Evolutionary conservation across 2,888 invertebrate genomes (phyloP).

Genomic region (Corythucha ciliata): DNA sequence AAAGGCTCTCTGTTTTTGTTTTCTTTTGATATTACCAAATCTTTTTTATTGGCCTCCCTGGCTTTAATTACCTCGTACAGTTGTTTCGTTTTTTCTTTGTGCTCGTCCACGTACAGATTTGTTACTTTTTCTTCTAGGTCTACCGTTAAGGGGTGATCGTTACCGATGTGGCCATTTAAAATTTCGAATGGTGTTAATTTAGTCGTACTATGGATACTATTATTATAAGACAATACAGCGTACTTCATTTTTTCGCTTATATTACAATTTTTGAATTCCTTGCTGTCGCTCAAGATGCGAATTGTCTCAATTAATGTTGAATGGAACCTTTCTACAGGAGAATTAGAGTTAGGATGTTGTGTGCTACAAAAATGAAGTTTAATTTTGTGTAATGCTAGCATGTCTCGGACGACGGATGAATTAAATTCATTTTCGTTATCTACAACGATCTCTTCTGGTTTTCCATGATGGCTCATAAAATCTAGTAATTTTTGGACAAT

Average conservation of each 20-base stretch:
- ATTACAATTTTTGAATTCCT: conserved; percentile 9
- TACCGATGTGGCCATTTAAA: too few species aligned
- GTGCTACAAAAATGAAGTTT: conserved; percentile 18
- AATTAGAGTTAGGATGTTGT: conserved; percentile 20
- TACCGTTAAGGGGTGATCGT: too few species aligned
- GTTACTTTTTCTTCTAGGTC: too few species aligned
- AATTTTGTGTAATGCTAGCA: conserved; percentile 16
- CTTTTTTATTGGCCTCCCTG: too few species aligned
- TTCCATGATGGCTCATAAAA: conserved; percentile 18
- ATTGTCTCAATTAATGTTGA: conserved; percentile 18
- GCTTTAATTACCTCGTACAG: too few species aligned
- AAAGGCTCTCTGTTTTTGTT: too few species aligned
- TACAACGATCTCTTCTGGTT: conserved; percentile 4
- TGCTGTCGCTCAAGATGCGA: conserved; percentile 7
- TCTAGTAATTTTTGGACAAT: conserved; percentile 12
- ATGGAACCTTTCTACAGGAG: conserved; percentile 17
- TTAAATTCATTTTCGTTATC: conserved; percentile 18
- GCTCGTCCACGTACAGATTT: too few species aligned
- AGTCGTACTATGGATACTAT: conserved; percentile 9
- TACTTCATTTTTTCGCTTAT: not conserved
- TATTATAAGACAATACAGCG: conserved; percentile 8
- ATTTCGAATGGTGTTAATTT: too few species aligned
- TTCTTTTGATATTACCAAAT: too few species aligned
- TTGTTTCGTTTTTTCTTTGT: too few species aligned
- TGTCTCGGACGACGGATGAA: conserved; percentile 17